Evolutionary conservation across 2,888 invertebrate species (phyloP).

Genomic region (Cyaniris semiargus): DNA sequence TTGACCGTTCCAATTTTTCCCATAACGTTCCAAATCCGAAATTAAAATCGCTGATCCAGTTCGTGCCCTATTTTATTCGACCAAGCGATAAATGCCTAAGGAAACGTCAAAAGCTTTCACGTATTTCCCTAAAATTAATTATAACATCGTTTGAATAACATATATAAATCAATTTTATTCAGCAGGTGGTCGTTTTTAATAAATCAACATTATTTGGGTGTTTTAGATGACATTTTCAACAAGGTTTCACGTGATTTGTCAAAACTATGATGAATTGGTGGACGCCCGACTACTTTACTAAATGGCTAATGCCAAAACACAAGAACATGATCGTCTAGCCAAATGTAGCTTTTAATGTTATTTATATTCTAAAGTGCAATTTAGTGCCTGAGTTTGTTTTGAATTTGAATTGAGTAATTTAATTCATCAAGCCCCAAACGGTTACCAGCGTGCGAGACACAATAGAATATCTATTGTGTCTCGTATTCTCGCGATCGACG

Average conservation of each 20-base stretch:
- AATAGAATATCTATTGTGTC: too few relatives aligned
- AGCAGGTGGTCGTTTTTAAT: neutral
- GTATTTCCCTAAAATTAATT: neutral
- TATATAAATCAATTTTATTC: conserved; percentile 6
- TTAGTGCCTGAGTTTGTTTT: too few relatives aligned
- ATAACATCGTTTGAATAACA: neutral
- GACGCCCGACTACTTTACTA: neutral
- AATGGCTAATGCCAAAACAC: neutral
- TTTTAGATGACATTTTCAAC: neutral
- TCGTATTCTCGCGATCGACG: too few relatives aligned
- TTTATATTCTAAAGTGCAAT: neutral
- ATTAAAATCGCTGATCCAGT: neutral
- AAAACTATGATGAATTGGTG: neutral
- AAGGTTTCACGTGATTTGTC: neutral
- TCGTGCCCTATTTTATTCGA: neutral
- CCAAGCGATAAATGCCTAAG: neutral
- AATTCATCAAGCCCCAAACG: too few relatives aligned
- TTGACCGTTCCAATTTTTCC: neutral
- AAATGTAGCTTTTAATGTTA: neutral
- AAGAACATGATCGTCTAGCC: neutral
- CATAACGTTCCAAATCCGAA: neutral
- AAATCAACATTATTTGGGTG: neutral
- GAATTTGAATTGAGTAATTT: too few relatives aligned
- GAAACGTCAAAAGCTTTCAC: neutral
- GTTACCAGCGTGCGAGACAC: too few relatives aligned